Evolutionary conservation across 2,888 invertebrate species (phyloP), one percentile per base, ranked within the genome.

Genomic region (Sphaerophoria rueppellii): DNA sequence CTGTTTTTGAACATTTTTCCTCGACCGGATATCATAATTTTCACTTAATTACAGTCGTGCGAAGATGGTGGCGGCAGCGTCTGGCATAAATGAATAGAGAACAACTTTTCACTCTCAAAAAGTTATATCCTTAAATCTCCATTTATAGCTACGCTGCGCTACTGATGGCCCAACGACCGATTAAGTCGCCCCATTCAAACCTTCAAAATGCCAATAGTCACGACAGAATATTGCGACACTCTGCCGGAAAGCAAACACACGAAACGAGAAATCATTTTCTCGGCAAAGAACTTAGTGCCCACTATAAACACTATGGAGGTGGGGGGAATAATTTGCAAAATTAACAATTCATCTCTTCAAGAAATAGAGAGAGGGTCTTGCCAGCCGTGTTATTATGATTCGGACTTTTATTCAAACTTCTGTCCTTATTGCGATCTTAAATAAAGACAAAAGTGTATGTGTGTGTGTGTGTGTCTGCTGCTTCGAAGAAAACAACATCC

Each of bases 161-260:
- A 16, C 37, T 6, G 57, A 35, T 34, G 9, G 16, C 40, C 35
- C 24, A 24, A 24, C 24, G 24, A 32, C 52, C 24, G 57, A 50
- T 60, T 78, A 67, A 63, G 50, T 69, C 58, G 52, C 61, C 67
- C 14, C 32, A 52, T 43, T 40, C 35, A 32, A 48, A 52, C 46
- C 69, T 40, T 61, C 50, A 63, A 80, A 82, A 76, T 77, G 78
- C 73, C 61, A 81, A 82, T 86, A 77, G 77, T 71, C 86, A 87
- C 87, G 82, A 71, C 71, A 87, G 65, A 63, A 82, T 85, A 80
- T 55, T 81, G 85, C 85, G 81, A 70, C 70, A 78, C 57, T n/a
- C 40, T 40, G 7, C 12, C 61, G n/a, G 54, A 67, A 40, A 74
- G 37, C 58, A 73, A 63, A 67, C 48, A 43, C 35, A 58, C 55